Evolutionary conservation across 2,888 invertebrate species (phyloP).

Genomic region (Agriopis marginaria): DNA sequence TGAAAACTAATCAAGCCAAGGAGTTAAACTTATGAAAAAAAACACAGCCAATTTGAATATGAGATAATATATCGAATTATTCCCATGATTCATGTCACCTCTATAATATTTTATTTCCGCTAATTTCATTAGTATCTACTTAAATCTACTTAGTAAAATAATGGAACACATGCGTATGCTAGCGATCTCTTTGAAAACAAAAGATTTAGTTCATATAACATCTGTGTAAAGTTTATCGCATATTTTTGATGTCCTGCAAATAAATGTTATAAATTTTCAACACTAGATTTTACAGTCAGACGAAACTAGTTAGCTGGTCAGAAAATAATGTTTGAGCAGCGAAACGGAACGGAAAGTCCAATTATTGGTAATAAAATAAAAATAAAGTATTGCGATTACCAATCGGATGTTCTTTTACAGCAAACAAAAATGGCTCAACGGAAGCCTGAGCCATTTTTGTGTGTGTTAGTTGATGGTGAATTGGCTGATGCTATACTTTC

Average conservation of each 20-base stretch:
- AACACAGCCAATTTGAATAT: neutral
- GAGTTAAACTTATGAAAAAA: neutral
- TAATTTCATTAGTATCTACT: neutral
- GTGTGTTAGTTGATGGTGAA: neutral
- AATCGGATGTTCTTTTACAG: conserved; percentile 46
- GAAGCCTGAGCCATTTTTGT: conserved; percentile 44
- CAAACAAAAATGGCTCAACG: no score
- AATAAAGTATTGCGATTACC: conserved; percentile 53
- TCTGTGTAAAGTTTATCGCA: conserved; percentile 1
- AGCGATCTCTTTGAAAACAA: no score
- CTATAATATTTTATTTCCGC: neutral
- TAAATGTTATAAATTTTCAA: neutral
- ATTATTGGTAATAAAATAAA: conserved; percentile 58
- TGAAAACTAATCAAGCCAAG: neutral
- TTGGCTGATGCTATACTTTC: neutral
- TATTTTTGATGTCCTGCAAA: neutral
- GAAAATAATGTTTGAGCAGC: conserved; percentile 48
- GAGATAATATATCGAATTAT: neutral
- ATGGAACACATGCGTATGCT: neutral
- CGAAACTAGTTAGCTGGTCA: conserved; percentile 14
- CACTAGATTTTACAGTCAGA: conserved; percentile 5
- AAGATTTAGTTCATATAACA: neutral
- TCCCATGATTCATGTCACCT: conserved; percentile 7
- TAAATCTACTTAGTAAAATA: neutral
- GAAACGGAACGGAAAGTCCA: conserved; percentile 55